These are phyloP conservation scores for Pseudomyrmex concolor DNA, from an alignment of 1,140 invertebrate species.

Conservation along the genomic window DNA sequence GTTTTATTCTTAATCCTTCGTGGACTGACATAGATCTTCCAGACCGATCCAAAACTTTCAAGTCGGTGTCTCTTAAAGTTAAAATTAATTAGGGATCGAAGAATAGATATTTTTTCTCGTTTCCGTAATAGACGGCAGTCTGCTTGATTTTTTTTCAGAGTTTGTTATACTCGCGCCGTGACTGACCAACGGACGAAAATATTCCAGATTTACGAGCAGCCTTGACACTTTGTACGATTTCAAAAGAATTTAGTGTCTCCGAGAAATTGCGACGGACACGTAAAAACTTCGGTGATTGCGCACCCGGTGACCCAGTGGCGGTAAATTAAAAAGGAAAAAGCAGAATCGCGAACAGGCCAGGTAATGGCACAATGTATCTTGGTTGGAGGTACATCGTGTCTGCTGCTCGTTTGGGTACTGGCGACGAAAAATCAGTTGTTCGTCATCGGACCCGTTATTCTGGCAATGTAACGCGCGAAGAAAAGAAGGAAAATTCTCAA, in stretches of 20 bases:
- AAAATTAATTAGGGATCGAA: no score
- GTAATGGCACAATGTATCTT: neutral
- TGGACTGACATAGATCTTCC: no score
- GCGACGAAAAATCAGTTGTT: neutral
- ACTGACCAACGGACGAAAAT: neutral
- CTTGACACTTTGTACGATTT: conserved; percentile 13
- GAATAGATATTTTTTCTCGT: neutral
- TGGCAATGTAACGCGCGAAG: neutral
- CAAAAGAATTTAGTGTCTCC: neutral
- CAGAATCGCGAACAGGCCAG: neutral
- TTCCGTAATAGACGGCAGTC: neutral
- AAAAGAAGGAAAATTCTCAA: neutral
- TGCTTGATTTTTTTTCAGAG: neutral
- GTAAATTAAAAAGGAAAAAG: conserved; percentile 7
- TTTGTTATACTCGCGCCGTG: neutral
- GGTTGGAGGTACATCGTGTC: neutral
- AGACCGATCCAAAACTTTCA: no score
- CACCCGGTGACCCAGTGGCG: neutral
- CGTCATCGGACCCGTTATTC: no score
- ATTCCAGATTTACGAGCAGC: neutral
- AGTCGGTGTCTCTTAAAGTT: no score
- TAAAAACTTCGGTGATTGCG: neutral
- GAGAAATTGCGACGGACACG: neutral
- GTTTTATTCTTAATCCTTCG: neutral
- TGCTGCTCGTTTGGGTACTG: neutral